These are phyloP conservation scores for Enteromius viviparus DNA, from an alignment of 2,797 vertebrate genomes.

Conservation along the genomic window DNA sequence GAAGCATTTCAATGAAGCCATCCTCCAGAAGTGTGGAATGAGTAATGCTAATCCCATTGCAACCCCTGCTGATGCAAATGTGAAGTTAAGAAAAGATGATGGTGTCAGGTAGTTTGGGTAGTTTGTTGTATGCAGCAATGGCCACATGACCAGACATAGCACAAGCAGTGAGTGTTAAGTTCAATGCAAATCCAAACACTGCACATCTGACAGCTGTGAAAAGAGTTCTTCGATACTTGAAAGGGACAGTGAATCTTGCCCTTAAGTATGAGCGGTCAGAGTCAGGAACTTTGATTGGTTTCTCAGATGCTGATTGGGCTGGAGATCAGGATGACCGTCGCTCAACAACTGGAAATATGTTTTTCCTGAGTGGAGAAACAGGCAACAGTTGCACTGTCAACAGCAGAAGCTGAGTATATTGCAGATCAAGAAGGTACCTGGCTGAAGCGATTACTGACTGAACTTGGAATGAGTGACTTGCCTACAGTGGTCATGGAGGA, in stretches of 20 bases:
- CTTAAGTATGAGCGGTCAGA: conserved; percentile 57
- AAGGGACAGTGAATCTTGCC: conserved; percentile 49
- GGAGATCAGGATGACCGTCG: conserved; percentile 33
- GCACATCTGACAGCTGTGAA: conserved; percentile 59
- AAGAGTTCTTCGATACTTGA: conserved; percentile 57
- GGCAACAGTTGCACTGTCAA: conserved; percentile 58
- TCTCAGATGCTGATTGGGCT: conserved; percentile 52
- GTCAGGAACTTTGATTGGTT: conserved; percentile 1
- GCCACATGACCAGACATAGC: conserved; percentile 38
- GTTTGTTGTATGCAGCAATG: conserved; percentile 14
- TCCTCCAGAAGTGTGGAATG: conserved; percentile 59
- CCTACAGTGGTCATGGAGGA: conserved; percentile 53
- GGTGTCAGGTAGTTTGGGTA: too few species aligned
- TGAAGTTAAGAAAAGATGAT: not conserved
- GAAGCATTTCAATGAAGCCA: conserved; percentile 50
- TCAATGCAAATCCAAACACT: conserved; percentile 50
- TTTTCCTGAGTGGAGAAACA: conserved; percentile 57
- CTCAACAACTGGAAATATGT: conserved; percentile 52
- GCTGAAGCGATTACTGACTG: conserved; percentile 51
- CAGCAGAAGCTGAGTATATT: conserved; percentile 53
- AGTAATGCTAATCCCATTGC: conserved; percentile 12
- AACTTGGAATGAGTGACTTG: conserved; percentile 38
- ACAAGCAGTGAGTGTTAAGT: conserved; percentile 59
- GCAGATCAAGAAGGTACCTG: conserved; percentile 49
- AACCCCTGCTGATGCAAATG: too few species aligned